Conservation (phyloP, 2,888 invertebrate species). For the Andrena chrysosceles region DNA sequence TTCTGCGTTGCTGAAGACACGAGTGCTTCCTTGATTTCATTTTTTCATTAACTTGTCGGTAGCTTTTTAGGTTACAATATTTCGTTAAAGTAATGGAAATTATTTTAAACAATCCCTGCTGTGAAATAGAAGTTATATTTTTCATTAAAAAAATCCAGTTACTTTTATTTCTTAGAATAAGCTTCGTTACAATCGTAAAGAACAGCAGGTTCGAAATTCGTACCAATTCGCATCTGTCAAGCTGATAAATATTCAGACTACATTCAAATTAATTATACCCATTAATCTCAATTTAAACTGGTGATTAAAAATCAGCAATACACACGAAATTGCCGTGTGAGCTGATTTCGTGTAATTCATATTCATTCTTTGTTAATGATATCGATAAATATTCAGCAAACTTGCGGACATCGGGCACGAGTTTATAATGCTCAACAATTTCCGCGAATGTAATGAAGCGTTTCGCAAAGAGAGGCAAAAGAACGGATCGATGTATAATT, state of each 20-base stretch:
- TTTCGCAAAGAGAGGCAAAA: background rate
- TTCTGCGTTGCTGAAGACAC: too few relatives aligned
- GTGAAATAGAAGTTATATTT: too few relatives aligned
- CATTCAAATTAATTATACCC: conserved; percentile 6
- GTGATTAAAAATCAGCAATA: background rate
- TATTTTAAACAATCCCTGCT: too few relatives aligned
- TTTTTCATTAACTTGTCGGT: too few relatives aligned
- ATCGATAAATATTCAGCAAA: background rate
- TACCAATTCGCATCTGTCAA: conserved; percentile 7
- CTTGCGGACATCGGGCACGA: background rate
- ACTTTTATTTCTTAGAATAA: too few relatives aligned
- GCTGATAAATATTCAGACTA: conserved; percentile 12
- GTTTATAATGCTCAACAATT: background rate
- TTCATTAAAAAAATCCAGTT: too few relatives aligned
- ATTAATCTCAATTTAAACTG: conserved; percentile 20
- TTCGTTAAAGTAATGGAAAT: too few relatives aligned
- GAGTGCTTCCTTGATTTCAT: too few relatives aligned
- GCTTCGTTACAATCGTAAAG: too few relatives aligned
- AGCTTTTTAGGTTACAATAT: too few relatives aligned
- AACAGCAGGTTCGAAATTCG: conserved; percentile 10
- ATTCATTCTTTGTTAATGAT: conserved; percentile 16
- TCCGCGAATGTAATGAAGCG: background rate
- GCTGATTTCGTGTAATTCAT: conserved; percentile 19
- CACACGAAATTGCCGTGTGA: background rate
- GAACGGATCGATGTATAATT: background rate